Base-by-base conservation (phyloP, 2,888 invertebrate species). In the Eucriotettix oculatus region DNA sequence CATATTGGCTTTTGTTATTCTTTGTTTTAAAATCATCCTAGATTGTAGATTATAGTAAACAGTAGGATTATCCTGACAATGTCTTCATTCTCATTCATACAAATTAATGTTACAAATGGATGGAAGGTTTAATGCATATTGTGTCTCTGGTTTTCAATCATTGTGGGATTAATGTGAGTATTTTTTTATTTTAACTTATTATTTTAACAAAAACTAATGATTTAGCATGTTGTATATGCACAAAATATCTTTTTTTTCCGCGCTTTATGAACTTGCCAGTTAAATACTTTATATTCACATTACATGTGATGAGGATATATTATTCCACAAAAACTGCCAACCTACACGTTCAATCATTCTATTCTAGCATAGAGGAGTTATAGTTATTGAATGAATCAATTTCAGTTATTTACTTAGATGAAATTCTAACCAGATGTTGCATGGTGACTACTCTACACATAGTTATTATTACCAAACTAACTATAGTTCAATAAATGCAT, bases 401-500 rank as follows among this genome's bases (percentile, higher is more conserved):
- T 52, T 57, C 42, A 48, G 11, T 56, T 56, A 48, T 56, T 56
- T 54, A 59, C 52, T 54, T 43, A 42, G 60, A 56, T 57, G 56
- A 60, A 41, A 56, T 55, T 56, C 57, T 60, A 60, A 41, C 48
- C 57, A 60, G 59, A 55, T 42, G 40, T 58, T 61, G 53, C 48
- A 61, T 54, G 44, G 44, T 44, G 16, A 55, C 55, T 55, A 52
- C 57, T 52, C 55, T 61, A 61, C 52, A 61, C 58, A 61, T 54
- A 56, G 44, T 61, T 44, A 29, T 58, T 63, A 59, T 60, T 63
- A 61, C 42, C 58, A 63, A 63, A 61, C 63, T 63, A 63, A 58
- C 61, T 63, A 62, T 52, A 62, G 60, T 59, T 59, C 56, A 59
- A 40, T 57, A 62, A 60, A 60, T 58, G 56, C 57, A 48, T 53